phyloP scores from a whole-genome alignment of 35 echinoderm and acorn worm genomes.

The Lytechinus variegatus region DNA sequence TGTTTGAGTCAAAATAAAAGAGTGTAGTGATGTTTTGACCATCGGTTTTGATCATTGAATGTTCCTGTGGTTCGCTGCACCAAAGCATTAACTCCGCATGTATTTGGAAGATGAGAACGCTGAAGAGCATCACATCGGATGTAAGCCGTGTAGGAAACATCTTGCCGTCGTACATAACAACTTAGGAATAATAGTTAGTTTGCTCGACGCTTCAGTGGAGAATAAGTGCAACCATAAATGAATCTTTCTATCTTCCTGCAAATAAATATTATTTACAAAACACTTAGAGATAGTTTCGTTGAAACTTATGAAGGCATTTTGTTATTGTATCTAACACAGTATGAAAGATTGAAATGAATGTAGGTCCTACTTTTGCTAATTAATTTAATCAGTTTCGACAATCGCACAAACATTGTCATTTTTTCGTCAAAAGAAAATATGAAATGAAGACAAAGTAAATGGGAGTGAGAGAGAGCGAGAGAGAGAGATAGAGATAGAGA shows the following conservation, averaged over 20 bases:
- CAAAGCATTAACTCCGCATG: background rate
- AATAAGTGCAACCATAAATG: too few species aligned
- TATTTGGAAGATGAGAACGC: background rate
- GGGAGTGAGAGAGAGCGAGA: background rate
- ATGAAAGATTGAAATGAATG: too few species aligned
- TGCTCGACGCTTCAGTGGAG: too few species aligned
- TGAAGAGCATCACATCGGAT: background rate
- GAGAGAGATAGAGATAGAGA: background rate
- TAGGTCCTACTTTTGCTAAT: too few species aligned
- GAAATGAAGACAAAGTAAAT: background rate
- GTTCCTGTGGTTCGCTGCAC: background rate
- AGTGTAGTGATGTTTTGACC: background rate
- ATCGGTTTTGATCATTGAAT: background rate
- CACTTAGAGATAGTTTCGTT: too few species aligned
- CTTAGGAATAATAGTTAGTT: too few species aligned
- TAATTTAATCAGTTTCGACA: background rate
- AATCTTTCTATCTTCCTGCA: too few species aligned
- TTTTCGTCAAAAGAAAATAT: background rate
- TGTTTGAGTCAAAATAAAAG: background rate
- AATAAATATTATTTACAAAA: too few species aligned
- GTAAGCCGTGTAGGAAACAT: background rate
- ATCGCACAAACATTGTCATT: background rate
- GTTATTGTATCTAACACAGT: too few species aligned
- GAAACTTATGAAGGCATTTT: too few species aligned
- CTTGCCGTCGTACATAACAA: background rate